phyloP scores from a whole-genome alignment of 2,888 invertebrate genomes.

The Malthinus flaveolus region DNA sequence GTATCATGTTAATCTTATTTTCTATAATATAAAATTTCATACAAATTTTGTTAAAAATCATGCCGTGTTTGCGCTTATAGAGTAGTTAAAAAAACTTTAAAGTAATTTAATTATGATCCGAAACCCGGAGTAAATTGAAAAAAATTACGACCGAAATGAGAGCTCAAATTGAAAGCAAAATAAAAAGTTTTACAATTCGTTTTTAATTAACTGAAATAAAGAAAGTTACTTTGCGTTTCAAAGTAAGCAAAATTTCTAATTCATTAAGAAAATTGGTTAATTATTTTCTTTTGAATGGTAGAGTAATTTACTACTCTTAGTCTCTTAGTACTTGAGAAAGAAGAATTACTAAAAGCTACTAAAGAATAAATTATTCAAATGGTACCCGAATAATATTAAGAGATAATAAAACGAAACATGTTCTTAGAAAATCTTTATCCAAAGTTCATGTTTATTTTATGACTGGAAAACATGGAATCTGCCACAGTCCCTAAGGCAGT shows the following conservation, averaged over 20 bases:
- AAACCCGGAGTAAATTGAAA: no score
- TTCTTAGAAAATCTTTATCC: slow-evolving; percentile 36
- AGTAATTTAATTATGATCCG: no score
- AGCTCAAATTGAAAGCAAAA: no score
- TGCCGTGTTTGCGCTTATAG: no score
- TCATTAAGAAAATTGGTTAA: slow-evolving; percentile 8
- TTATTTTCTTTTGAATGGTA: slow-evolving; percentile 5
- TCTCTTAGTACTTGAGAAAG: not conserved
- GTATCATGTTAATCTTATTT: no score
- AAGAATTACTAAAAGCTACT: slow-evolving; percentile 4
- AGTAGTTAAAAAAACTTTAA: no score
- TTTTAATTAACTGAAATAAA: no score
- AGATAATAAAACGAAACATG: slow-evolving; percentile 37
- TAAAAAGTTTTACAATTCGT: no score
- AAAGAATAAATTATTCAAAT: slow-evolving; percentile 12
- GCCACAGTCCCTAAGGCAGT: slow-evolving; percentile 30
- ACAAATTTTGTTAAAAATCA: no score
- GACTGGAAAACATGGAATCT: slow-evolving; percentile 39
- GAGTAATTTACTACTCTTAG: not conserved
- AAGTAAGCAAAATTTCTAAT: slow-evolving; percentile 1
- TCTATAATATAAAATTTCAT: no score
- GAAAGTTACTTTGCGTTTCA: not conserved
- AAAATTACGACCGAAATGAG: no score
- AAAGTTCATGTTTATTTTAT: slow-evolving; percentile 46
- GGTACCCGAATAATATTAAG: slow-evolving; percentile 25